phyloP scores from a whole-genome alignment of 2,113 vertebrate species.

The Amazona vittata region DNA sequence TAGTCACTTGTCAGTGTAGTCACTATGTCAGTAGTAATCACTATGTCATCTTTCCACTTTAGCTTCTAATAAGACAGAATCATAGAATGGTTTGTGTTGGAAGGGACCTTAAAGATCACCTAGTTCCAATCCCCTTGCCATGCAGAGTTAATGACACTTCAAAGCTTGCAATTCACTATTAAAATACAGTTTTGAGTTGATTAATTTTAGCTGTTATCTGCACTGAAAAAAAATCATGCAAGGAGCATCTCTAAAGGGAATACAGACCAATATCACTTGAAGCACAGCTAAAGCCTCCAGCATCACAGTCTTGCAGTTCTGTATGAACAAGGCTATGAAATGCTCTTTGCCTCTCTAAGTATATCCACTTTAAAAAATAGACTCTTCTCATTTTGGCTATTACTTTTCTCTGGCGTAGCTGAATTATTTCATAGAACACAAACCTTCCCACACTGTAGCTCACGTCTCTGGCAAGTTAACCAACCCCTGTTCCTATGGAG shows the following conservation, averaged over 20 bases:
- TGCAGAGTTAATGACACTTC: background rate
- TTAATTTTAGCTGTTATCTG: background rate
- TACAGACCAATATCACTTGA: background rate
- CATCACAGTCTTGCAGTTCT: background rate
- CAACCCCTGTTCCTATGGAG: rapidly evolving
- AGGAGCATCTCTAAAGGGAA: background rate
- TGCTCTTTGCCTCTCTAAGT: background rate
- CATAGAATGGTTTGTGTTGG: background rate
- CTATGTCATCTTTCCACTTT: background rate
- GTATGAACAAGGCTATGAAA: background rate
- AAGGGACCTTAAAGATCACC: background rate
- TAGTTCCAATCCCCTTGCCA: background rate
- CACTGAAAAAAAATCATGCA: background rate
- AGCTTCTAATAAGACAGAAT: background rate
- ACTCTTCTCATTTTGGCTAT: background rate
- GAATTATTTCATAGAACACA: background rate
- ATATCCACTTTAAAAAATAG: background rate
- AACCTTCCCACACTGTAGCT: conserved; percentile 25
- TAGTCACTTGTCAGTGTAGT: too few species aligned
- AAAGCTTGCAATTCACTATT: background rate
- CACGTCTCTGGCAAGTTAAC: background rate
- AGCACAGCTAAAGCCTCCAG: background rate
- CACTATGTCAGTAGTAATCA: too few species aligned
- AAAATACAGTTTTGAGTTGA: background rate
- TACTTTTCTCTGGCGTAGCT: background rate